These are phyloP conservation scores for Hapalemur alaotrensis DNA, from an alignment of 2,797 vertebrate species.

Conservation along the genomic window DNA sequence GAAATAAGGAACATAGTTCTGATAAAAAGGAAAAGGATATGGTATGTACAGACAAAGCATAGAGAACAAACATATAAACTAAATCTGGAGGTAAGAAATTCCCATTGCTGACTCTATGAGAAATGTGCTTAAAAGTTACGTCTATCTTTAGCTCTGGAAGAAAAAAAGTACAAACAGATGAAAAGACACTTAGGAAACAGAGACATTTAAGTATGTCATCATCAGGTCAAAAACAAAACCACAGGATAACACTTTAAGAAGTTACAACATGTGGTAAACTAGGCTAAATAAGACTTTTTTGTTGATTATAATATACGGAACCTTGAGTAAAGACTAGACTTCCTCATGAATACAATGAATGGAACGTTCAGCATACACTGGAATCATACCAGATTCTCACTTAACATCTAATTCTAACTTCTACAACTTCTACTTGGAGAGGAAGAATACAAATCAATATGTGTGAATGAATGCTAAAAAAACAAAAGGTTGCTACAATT, in stretches of 20 bases:
- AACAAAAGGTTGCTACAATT: not conserved
- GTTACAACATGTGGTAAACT: not conserved
- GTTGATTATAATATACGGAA: not conserved
- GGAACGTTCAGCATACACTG: not conserved
- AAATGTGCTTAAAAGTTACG: slow-evolving; percentile 10
- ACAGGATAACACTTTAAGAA: not conserved
- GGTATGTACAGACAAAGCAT: not conserved
- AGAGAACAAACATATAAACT: slow-evolving; percentile 3
- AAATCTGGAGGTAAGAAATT: slow-evolving; percentile 40
- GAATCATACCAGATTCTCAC: slow-evolving; percentile 26
- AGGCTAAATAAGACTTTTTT: not conserved
- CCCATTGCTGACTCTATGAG: not conserved
- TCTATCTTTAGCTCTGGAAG: not conserved
- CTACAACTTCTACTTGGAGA: slow-evolving; percentile 8
- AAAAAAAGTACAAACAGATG: slow-evolving; percentile 14
- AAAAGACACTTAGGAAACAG: not conserved
- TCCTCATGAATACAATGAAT: not conserved
- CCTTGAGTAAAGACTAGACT: slow-evolving; percentile 14
- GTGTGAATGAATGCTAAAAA: not conserved
- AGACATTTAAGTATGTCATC: not conserved
- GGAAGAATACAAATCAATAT: not conserved
- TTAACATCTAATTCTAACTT: not conserved
- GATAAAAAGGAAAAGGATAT: not conserved
- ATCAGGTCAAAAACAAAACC: not conserved
- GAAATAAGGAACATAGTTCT: not conserved